These are phyloP conservation scores for Siphamia tubifer DNA, from an alignment of 2,113 vertebrate species.

Conservation along the genomic window DNA sequence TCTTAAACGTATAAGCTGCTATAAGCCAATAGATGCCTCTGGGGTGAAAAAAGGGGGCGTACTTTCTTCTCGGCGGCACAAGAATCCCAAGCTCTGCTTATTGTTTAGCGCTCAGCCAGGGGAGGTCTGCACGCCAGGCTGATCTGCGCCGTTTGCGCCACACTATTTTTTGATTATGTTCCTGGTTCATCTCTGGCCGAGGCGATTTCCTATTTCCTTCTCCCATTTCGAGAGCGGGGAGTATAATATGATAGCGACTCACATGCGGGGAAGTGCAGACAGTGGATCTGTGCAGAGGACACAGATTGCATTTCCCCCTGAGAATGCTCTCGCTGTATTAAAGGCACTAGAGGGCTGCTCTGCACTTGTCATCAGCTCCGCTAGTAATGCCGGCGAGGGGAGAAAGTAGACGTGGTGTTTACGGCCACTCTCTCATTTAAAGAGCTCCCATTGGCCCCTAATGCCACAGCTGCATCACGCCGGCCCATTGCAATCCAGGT, in stretches of 20 bases:
- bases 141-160: conserved; percentile 44
- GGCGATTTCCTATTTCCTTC: conserved; percentile 68
- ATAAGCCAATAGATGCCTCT: conserved; percentile 53
- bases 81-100: conserved; percentile 45
- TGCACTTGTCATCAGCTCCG: conserved; percentile 59
- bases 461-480: conserved; percentile 41
- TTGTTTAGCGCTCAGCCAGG: conserved; percentile 56
- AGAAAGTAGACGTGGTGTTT: conserved; percentile 54
- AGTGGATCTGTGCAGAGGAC: conserved; percentile 64
- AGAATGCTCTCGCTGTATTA: conserved; percentile 63
- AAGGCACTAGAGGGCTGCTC: conserved; percentile 63
- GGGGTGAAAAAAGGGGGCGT: conserved; percentile 32
- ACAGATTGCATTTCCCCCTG: conserved; percentile 70
- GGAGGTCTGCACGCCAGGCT: conserved; percentile 36
- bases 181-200: conserved; percentile 62
- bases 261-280: conserved; percentile 60
- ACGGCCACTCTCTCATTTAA: conserved; percentile 65
- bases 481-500: conserved; percentile 37
- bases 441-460: conserved; percentile 62
- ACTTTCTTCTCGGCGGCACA: conserved; percentile 30
- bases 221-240: conserved; percentile 57
- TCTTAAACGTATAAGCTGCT: conserved; percentile 61
- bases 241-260: conserved; percentile 63
- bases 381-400: conserved; percentile 38
- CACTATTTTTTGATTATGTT: conserved; percentile 67